These are phyloP conservation scores for Tylochromis polylepis DNA, from an alignment of 2,113 vertebrate species.

Conservation along the genomic window DNA sequence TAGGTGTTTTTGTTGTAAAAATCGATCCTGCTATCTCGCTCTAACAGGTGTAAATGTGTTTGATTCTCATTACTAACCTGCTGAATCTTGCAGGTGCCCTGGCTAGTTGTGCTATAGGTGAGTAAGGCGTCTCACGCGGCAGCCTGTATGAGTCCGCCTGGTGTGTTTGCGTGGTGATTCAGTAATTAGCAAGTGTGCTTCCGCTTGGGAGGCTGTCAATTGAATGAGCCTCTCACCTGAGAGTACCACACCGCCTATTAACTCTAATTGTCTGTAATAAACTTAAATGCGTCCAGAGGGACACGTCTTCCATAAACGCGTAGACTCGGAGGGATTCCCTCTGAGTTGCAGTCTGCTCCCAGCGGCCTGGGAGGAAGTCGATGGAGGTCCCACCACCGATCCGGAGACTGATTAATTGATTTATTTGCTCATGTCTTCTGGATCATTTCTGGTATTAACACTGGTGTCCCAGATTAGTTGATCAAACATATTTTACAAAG, in stretches of 20 bases:
- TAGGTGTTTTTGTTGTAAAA: not conserved
- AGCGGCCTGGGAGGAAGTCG: not conserved
- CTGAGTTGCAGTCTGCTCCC: not conserved
- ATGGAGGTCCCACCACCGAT: not conserved
- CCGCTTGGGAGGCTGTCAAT: constrained; percentile 56
- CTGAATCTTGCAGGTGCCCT: not conserved
- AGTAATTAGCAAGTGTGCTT: constrained; percentile 60
- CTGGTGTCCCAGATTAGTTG: not conserved
- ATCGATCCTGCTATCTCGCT: fast-evolving
- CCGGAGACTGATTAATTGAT: not conserved
- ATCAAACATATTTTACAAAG: not conserved
- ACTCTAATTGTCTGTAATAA: constrained; percentile 66
- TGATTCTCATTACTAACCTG: not conserved
- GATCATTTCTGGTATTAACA: not conserved
- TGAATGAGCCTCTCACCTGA: constrained; percentile 69
- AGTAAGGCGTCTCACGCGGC: not conserved
- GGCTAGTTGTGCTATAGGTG: not conserved
- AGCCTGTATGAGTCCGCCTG: not conserved
- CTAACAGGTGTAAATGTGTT: not conserved
- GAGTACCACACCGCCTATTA: constrained; percentile 52
- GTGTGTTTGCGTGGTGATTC: constrained; percentile 17
- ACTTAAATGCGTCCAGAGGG: constrained; percentile 55
- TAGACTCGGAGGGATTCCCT: constrained; percentile 10
- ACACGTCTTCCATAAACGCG: constrained; percentile 30
- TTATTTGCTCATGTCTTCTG: not conserved